phyloP scores from a whole-genome alignment of 2,797 vertebrate genomes.

The Alcedo atthis region DNA sequence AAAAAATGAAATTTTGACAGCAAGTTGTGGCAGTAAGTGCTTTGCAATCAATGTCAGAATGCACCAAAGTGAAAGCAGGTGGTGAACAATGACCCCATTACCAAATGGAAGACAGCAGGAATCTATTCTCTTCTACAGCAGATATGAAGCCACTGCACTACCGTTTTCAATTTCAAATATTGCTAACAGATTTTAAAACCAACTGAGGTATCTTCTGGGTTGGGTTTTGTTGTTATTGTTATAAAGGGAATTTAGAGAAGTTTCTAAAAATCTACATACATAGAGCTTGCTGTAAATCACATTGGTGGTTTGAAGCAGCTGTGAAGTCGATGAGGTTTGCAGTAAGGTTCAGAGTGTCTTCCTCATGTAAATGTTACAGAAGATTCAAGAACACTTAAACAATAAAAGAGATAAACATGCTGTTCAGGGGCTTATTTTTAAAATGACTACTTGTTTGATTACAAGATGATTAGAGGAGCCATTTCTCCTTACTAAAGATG shows the following conservation, averaged over 20 bases:
- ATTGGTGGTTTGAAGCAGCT: neutral
- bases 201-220: neutral
- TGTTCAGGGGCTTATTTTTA: constrained; percentile 38
- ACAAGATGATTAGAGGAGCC: neutral
- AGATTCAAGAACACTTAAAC: constrained; percentile 9
- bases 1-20: constrained; percentile 24
- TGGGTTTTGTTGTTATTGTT: neutral
- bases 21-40: constrained; percentile 46
- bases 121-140: neutral
- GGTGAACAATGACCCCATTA: constrained; percentile 49
- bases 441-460: constrained; percentile 1
- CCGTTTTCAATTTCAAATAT: neutral
- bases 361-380: neutral
- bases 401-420: neutral
- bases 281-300: neutral
- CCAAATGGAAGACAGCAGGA: neutral
- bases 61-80: constrained; percentile 33
- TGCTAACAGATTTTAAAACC: neutral
- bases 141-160: neutral
- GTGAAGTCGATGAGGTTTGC: neutral
- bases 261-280: neutral
- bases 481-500: constrained; percentile 40
- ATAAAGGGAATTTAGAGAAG: neutral
- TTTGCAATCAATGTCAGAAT: constrained; percentile 42
- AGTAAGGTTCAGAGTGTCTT: neutral